phyloP scores from a whole-genome alignment of 2,888 invertebrate species.

The Dynastes maya region DNA sequence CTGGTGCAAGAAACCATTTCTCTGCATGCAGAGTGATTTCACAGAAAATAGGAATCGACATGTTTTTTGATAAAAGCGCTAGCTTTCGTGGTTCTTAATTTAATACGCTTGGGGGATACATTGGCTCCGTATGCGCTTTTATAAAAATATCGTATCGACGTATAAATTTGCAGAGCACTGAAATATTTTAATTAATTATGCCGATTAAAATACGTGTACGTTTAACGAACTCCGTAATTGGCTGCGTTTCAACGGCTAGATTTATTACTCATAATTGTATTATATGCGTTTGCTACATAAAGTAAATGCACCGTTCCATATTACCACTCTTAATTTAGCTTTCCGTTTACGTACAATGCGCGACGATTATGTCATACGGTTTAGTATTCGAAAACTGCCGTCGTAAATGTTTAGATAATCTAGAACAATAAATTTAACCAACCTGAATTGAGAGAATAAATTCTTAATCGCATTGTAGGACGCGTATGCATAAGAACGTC shows the following conservation, averaged over 20 bases:
- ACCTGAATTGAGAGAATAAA: conserved; percentile 14
- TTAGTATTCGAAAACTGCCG: conserved; percentile 10
- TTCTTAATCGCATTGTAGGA: conserved; percentile 28
- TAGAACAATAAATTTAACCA: conserved; percentile 41
- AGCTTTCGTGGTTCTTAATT: no score
- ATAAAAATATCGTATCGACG: no score
- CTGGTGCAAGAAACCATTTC: no score
- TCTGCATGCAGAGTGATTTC: no score
- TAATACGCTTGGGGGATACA: no score
- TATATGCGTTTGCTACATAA: background rate
- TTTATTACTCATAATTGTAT: conserved; percentile 10
- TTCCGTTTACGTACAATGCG: conserved; percentile 6
- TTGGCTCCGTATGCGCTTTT: no score
- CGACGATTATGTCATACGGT: conserved; percentile 21
- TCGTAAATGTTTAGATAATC: conserved; percentile 16
- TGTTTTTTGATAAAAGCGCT: no score
- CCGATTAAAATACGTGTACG: background rate
- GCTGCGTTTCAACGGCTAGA: background rate
- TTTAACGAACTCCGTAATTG: background rate
- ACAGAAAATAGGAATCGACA: no score
- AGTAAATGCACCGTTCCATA: background rate
- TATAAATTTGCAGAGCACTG: no score
- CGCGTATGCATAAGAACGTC: conserved; percentile 1
- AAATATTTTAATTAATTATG: background rate
- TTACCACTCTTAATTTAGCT: conserved; percentile 23